Evolutionary conservation across 2,888 invertebrate genomes (phyloP).

Genomic region (Noctua comes): DNA sequence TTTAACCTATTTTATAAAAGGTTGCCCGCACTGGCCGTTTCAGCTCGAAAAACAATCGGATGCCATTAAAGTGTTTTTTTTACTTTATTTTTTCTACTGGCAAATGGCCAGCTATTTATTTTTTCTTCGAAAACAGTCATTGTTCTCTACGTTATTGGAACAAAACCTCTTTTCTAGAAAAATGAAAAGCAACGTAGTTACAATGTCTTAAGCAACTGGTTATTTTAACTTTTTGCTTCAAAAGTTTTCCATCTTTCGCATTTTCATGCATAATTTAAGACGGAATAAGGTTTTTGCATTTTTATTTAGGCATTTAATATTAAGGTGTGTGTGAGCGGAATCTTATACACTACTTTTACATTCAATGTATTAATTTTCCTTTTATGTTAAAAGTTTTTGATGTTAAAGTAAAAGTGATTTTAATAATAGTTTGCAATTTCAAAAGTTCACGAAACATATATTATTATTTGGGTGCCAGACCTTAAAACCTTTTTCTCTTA

Average conservation of each 20-base stretch:
- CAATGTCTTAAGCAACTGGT: constrained; percentile 36
- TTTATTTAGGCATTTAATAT: constrained; percentile 4
- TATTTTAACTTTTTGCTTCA: constrained; percentile 43
- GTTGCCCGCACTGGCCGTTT: constrained; percentile 9
- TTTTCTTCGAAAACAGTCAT: constrained; percentile 26
- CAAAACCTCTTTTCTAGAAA: constrained; percentile 24
- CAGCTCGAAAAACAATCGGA: constrained; percentile 29
- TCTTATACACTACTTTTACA: background rate
- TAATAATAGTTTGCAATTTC: background rate
- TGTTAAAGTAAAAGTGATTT: background rate
- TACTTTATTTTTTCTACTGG: constrained; percentile 9
- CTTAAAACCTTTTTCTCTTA: constrained; percentile 4
- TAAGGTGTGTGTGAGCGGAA: background rate
- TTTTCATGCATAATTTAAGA: constrained; percentile 46
- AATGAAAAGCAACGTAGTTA: constrained; percentile 7
- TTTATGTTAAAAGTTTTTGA: constrained; percentile 3
- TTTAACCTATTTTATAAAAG: background rate
- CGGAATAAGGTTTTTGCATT: constrained; percentile 10
- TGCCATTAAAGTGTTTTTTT: constrained; percentile 27
- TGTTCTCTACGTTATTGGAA: constrained; percentile 6
- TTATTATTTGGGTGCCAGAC: background rate
- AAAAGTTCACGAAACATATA: background rate
- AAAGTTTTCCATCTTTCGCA: constrained; percentile 24
- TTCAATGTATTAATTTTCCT: constrained; percentile 17
- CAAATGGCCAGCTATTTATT: background rate